Conservation (phyloP, 2,797 vertebrate genomes). For the Paguma larvata region DNA sequence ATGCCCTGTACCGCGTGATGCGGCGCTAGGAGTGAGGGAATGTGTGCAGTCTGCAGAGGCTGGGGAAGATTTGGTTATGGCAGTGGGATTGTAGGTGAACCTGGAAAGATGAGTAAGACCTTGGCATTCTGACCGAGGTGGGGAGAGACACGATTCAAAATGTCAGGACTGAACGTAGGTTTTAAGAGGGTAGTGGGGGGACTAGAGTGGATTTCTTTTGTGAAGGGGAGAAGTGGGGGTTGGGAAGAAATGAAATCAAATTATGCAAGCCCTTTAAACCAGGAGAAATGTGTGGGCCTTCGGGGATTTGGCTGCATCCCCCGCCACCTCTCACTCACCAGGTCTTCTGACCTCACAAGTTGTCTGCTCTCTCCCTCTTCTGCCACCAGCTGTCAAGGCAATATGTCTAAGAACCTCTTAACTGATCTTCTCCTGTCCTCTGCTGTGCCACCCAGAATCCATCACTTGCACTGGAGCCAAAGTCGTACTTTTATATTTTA, state of each 20-base stretch:
- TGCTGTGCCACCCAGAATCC: not conserved
- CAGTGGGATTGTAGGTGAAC: not conserved
- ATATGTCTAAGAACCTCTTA: not conserved
- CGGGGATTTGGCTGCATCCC: not conserved
- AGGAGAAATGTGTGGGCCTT: not conserved
- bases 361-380: not conserved
- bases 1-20: not conserved
- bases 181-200: not conserved
- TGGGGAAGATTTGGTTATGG: not conserved
- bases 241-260: slow-evolving; percentile 18
- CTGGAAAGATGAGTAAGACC: not conserved
- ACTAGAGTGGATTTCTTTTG: not conserved
- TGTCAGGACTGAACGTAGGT: not conserved
- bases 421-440: not conserved
- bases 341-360: not conserved
- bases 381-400: not conserved
- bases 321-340: not conserved
- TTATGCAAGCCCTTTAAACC: not conserved
- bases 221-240: not conserved
- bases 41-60: not conserved
- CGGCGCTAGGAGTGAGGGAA: not conserved
- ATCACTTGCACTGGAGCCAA: not conserved
- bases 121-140: not conserved
- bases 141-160: not conserved
- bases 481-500: slow-evolving; percentile 10